Conservation (phyloP, 2,113 vertebrate species). For the Lepus timidus region DNA sequence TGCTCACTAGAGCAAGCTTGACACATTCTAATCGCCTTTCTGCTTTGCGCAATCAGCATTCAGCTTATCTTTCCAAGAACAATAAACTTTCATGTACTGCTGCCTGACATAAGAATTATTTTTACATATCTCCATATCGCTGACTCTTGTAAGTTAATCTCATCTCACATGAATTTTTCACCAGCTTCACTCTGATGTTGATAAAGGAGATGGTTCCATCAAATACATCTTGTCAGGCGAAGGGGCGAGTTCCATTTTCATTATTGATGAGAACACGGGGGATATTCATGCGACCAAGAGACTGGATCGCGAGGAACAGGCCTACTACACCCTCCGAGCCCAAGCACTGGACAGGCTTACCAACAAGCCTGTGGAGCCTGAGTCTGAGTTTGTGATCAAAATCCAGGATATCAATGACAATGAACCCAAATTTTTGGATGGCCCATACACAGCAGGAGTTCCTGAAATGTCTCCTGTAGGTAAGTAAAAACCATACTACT, state of each 20-base stretch:
- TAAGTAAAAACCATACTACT: conserved; percentile 84
- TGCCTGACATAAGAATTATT: conserved; percentile 79
- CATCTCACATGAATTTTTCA: conserved; percentile 88
- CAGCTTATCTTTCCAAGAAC: conserved; percentile 81
- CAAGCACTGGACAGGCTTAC: conserved; percentile 95
- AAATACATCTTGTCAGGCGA: conserved; percentile 98
- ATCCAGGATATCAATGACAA: conserved; percentile 99
- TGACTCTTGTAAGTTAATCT: conserved; percentile 88
- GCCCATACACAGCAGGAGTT: conserved; percentile 95
- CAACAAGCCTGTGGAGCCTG: conserved; percentile 94
- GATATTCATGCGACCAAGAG: conserved; percentile 98
- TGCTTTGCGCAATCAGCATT: conserved; percentile 32
- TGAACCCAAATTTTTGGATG: conserved; percentile 97
- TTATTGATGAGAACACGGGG: conserved; percentile 98
- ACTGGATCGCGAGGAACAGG: conserved; percentile 96
- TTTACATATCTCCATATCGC: conserved; percentile 84
- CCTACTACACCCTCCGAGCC: conserved; percentile 96
- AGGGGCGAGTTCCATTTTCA: conserved; percentile 98
- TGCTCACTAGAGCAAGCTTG: conserved; percentile 59
- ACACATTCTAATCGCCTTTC: conserved; percentile 70
- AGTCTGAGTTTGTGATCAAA: conserved; percentile 97
- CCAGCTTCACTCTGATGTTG: conserved; percentile 98
- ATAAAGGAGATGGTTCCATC: conserved; percentile 97
- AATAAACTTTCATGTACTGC: conserved; percentile 77
- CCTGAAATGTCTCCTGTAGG: conserved; percentile 98